A percentile compares a stretch with the other conserved stretches of the same genome.
Evolutionary conservation across 2,797 vertebrate species (phyloP).

Genomic region (Rhinella marina): DNA sequence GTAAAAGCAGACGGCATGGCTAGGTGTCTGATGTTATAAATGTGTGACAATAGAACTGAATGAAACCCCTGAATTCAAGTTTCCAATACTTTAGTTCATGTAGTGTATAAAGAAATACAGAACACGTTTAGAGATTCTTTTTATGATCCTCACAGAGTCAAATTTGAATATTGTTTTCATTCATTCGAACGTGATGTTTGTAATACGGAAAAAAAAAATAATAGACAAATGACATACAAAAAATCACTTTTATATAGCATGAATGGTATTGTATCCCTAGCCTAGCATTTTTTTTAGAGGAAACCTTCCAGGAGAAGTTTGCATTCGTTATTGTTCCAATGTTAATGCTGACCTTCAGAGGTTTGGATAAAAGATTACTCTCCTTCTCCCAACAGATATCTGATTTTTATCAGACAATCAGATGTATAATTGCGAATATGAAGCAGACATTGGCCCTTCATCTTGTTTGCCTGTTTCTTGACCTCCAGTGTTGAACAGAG

Average conservation of each 20-base stretch:
- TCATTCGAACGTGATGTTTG: too few relatives aligned
- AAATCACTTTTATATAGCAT: background rate
- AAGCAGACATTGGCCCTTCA: conserved; percentile 64
- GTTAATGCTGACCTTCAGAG: conserved; percentile 71
- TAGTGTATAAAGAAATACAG: too few relatives aligned
- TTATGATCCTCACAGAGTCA: background rate
- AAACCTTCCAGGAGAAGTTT: conserved; percentile 62
- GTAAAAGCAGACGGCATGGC: too few relatives aligned
- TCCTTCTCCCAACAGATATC: conserved; percentile 64
- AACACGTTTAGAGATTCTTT: too few relatives aligned
- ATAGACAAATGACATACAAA: too few relatives aligned
- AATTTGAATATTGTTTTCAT: too few relatives aligned
- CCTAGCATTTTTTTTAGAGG: conserved; percentile 64
- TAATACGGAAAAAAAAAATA: too few relatives aligned
- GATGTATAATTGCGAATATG: conserved; percentile 68
- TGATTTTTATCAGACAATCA: conserved; percentile 72
- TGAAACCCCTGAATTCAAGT: too few relatives aligned
- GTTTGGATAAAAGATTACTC: conserved; percentile 67
- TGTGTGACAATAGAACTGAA: too few relatives aligned
- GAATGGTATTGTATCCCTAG: conserved; percentile 19
- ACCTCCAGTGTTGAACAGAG: conserved; percentile 55
- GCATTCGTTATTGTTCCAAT: conserved; percentile 65
- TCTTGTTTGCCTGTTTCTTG: conserved; percentile 50
- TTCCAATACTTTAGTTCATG: too few relatives aligned
- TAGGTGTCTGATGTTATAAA: too few relatives aligned